These are phyloP conservation scores for Danaus chrysippus DNA, from an alignment of 2,888 invertebrate genomes.

Conservation along the genomic window DNA sequence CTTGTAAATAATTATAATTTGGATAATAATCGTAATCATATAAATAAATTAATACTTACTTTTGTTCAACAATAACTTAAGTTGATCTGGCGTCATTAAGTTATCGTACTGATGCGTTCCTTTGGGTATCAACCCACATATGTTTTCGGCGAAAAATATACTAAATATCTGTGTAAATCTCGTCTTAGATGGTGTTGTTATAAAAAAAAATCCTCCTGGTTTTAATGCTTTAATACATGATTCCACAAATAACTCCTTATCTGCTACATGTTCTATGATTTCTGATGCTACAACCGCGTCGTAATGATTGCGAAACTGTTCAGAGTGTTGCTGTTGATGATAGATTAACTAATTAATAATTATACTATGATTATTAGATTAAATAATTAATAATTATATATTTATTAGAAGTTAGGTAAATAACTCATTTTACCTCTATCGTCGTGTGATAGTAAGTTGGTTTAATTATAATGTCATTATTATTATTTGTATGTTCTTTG, in stretches of 20 bases:
- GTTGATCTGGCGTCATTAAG: conserved; percentile 88
- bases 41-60: conserved; percentile 75
- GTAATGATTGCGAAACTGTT: conserved; percentile 73
- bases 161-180: conserved; percentile 80
- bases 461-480: conserved; percentile 49
- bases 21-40: not conserved
- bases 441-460: conserved; percentile 71
- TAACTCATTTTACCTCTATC: conserved; percentile 71
- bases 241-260: conserved; percentile 85
- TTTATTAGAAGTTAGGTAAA: not conserved
- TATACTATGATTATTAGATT: not conserved
- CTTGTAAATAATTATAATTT: not conserved
- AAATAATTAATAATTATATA: not conserved
- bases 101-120: conserved; percentile 96
- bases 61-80: conserved; percentile 84
- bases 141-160: conserved; percentile 88
- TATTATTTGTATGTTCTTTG: conserved; percentile 76
- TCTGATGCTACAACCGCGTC: conserved; percentile 94
- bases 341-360: not conserved
- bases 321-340: conserved; percentile 72
- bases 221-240: conserved; percentile 82
- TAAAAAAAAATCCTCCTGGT: conserved; percentile 83
- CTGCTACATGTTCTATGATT: conserved; percentile 91
- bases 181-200: conserved; percentile 84
- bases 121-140: conserved; percentile 84